Evolutionary conservation across 2,888 invertebrate species (phyloP), one percentile per base, ranked within the genome.

Genomic region (Keiferia lycopersicella): DNA sequence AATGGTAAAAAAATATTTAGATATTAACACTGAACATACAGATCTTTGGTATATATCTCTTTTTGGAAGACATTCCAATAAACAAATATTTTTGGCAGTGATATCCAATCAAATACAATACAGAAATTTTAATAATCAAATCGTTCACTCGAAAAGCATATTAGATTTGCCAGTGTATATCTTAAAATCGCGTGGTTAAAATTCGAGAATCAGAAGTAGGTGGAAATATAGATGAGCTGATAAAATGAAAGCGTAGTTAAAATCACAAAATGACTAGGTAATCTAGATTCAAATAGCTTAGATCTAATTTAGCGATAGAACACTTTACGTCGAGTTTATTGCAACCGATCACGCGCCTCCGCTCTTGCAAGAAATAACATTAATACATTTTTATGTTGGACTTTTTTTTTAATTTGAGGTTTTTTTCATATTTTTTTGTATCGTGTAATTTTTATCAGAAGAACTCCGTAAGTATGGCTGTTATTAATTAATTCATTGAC

Each of bases 221-320:
- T 56, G 53, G 12, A n/a, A 56, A 26, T 12, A 53, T 34, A 8
- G 16, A 26, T 34, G 26, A 34, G 39, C 16, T 22, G n/a, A 12
- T 12, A 20, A 62, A 53, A 51, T 34, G 39, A 62, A 62, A 62
- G 53, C 53, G 62, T 62, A 48, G 20, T 53, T 62, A 56, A 16
- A 51, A 62, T 62, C 53, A 39, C 62, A 22, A 62, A 53, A 62
- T 62, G 38, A 22, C 53, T 62, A 56, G 56, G 56, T 56, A 56
- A 56, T 60, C 26, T 60, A 20, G 26, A 60, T 60, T 41, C 45
- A 30, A 56, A 60, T 41, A 41, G 51, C 48, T 61, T 61, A 61
- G 61, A 61, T n/a, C 56, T 56, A 56, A 41, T 30, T 30, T 56
- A 56, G 56, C 56, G 56, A 56, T 56, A 56, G 30, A 53, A 56